Evolutionary conservation across 1,140 invertebrate genomes (phyloP), one percentile per base, ranked within the genome.

Genomic region (Drosophila ogumai): DNA sequence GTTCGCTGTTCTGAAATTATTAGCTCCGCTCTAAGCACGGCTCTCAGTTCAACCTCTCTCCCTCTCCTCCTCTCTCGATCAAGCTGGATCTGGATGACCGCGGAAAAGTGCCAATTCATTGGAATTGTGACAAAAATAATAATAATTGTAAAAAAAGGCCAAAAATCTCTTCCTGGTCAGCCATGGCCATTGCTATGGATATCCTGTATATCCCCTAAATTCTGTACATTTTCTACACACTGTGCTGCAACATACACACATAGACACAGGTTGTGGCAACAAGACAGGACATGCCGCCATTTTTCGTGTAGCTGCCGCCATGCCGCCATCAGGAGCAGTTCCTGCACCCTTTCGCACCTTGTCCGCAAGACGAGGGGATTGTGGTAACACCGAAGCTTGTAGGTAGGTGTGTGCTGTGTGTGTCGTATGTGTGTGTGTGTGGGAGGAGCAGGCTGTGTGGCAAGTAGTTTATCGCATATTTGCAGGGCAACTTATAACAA

Each of bases 401-500:
- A 19, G 3, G 6, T 19, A 7, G 19, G 50, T 54, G 13, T 34
- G 12, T 36, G 5, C 0, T 6, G 25, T 28, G 0, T 47, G 22
- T 3, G 6, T 19, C 3, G 22, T 25, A 3, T 25, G 17, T 13
- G 6, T 17, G 25, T 32, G 44, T 19, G 1, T 10, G 25, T 12
- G 47, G 28, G 4, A 32, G 28, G n/a, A 19, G 10, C 31, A 3
- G n/a, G 31, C 1, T 3, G 17, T 19, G 75, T 77, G 71, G 67
- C 80, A 88, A 88, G 81, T 88, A 84, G 84, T 88, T 88, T 88
- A 88, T 88, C 84, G 84, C 84, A 88, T 75, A 87, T 88, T 88
- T 87, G 76, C 65, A 67, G 71, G 54, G 49, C 63, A 79, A 81
- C 77, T 85, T 88, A 85, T 85, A 75, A 71, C 85, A 78, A 72